Base-by-base conservation (phyloP, 2,113 vertebrate genomes). In the Cariama cristata region DNA sequence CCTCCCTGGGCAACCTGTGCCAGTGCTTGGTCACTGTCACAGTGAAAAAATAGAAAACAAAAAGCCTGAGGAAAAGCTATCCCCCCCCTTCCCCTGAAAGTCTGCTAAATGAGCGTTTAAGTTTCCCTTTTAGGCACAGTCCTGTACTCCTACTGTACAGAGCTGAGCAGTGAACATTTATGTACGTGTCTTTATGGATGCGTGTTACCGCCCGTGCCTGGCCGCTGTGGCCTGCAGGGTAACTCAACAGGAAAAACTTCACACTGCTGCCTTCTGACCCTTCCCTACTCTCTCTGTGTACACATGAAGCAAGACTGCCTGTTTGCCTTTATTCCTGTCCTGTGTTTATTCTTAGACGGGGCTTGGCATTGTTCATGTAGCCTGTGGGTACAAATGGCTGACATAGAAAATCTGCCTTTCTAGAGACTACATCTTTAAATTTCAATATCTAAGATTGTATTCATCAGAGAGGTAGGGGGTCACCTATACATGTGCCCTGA, bases 181-280 rank as follows among this genome's bases (percentile, higher is more conserved):
- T 9, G 9, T 12, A 3, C 14, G 6, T 49, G 14, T 56, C 28
- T 75, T 32, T 33, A 12, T 14, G 67, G 28, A 17, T 38, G 26
- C 2, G 4, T 6, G 3, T 72, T 9, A 6, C 44, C 0, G 2
- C 16, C 12, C 32, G 52, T 50, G 75, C 32, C 60, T 79, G 59
- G 12, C 33, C 0, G 0, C 38, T 27, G 22, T 12, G 55, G 73
- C 22, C 67, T 35, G 45, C 33, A 4, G 1, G 32, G 18, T 73
- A 45, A 74, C 50, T 22, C 12, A 4, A 16, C 9, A 45, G 9
- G 8, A 59, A 77, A 42, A 69, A 20, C 7, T n/a, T 72, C 11
- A 9, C 8, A 3, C 14, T 38, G 20, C 33, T 60, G 15, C 38
- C 50, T 68, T 76, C 68, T 50, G 53, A 53, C 5, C 4, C 23